phyloP scores from a whole-genome alignment of 2,797 vertebrate species.

The Pelochelys cantorii region DNA sequence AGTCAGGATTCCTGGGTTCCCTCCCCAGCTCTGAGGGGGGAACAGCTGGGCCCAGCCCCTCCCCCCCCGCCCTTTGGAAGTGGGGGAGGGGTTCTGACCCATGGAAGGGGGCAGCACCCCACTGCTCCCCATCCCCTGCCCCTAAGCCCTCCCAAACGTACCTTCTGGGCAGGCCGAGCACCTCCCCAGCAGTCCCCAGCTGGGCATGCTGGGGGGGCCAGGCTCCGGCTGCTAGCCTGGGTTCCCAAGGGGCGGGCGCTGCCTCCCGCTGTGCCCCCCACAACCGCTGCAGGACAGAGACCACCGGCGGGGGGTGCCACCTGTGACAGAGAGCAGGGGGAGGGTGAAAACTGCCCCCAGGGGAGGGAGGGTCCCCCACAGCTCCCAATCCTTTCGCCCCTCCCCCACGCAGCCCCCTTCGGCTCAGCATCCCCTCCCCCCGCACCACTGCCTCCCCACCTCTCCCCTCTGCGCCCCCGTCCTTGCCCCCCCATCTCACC shows the following conservation, averaged over 20 bases:
- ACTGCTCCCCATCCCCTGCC: accelerated
- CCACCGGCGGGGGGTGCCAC: background rate
- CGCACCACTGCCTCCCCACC: background rate
- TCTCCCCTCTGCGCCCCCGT: background rate
- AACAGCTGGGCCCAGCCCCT: background rate
- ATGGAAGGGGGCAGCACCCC: too few species aligned
- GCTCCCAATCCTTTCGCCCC: too few species aligned
- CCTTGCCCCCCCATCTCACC: background rate
- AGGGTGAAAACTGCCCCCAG: background rate
- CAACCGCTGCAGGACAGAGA: background rate
- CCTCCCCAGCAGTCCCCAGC: background rate
- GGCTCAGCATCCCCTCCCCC: background rate
- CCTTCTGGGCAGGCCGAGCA: background rate
- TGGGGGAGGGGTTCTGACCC: too few species aligned
- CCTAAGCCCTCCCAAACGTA: background rate
- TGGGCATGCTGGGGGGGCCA: background rate
- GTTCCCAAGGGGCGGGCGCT: background rate
- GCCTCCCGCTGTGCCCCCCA: background rate
- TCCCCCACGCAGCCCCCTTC: background rate
- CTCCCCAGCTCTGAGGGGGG: background rate
- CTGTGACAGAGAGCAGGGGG: background rate
- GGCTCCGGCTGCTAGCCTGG: background rate
- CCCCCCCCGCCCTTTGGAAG: background rate
- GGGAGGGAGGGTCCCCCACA: background rate
- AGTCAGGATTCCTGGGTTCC: too few species aligned